phyloP scores from a whole-genome alignment of 1,140 invertebrate genomes.

The Plodia interpunctella region DNA sequence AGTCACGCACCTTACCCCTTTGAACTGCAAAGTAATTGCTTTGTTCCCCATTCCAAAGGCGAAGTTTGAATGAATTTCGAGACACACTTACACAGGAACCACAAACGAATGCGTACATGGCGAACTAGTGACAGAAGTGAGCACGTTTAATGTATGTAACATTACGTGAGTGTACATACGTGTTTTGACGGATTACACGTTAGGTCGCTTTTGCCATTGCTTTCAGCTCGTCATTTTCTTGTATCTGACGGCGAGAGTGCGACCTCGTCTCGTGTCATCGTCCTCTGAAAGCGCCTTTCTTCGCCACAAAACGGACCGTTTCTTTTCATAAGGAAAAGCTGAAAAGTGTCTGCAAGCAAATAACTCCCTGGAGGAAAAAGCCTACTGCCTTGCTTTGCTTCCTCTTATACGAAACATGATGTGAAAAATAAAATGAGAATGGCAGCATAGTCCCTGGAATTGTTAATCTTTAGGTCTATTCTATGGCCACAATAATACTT shows the following conservation, averaged over 20 bases:
- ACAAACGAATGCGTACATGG: slow-evolving; percentile 27
- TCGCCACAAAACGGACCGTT: slow-evolving; percentile 73
- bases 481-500: slow-evolving; percentile 14
- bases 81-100: slow-evolving; percentile 32
- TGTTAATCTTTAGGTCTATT: slow-evolving; percentile 7
- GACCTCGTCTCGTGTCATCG: slow-evolving; percentile 74
- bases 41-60: slow-evolving; percentile 45
- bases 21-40: slow-evolving; percentile 54
- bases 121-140: slow-evolving; percentile 23
- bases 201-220: slow-evolving; percentile 65
- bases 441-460: slow-evolving; percentile 23
- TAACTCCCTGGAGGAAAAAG: slow-evolving; percentile 71
- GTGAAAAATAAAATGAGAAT: slow-evolving; percentile 61
- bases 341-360: slow-evolving; percentile 75
- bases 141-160: slow-evolving; percentile 28
- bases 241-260: slow-evolving; percentile 64
- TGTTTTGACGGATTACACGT: slow-evolving; percentile 70
- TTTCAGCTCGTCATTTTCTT: slow-evolving; percentile 65
- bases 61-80: slow-evolving; percentile 51
- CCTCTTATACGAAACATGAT: slow-evolving; percentile 49
- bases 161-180: slow-evolving; percentile 27
- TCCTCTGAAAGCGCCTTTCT: slow-evolving; percentile 75
- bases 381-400: slow-evolving; percentile 68
- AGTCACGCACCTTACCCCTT: slow-evolving; percentile 32
- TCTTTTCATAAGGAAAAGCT: slow-evolving; percentile 75